phyloP scores from a whole-genome alignment of 2,888 invertebrate genomes.

The Spicauda simplicius region DNA sequence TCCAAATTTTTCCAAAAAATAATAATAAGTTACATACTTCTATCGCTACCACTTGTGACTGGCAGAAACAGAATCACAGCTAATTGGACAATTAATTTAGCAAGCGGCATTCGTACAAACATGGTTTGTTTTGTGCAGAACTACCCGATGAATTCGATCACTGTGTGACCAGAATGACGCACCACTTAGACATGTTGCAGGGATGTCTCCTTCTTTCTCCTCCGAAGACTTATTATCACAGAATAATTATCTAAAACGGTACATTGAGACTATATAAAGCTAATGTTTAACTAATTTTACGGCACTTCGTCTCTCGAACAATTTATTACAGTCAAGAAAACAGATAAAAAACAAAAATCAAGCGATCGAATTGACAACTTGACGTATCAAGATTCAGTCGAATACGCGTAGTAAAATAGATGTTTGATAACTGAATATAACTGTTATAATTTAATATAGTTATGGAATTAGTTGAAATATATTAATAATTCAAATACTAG shows the following conservation, averaged over 20 bases:
- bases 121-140: conserved; percentile 15
- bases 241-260: background rate
- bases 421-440: too few relatives aligned
- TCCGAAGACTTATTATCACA: conserved; percentile 3
- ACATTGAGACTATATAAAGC: conserved; percentile 14
- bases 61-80: background rate
- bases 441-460: too few relatives aligned
- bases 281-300: conserved; percentile 10
- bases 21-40: background rate
- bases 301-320: background rate
- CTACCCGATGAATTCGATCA: conserved; percentile 1
- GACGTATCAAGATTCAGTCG: background rate
- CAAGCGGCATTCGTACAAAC: conserved; percentile 9
- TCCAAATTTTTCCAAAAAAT: background rate
- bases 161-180: conserved; percentile 46
- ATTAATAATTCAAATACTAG: too few relatives aligned
- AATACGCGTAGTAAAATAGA: background rate
- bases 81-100: background rate
- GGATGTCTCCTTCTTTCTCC: conserved; percentile 22
- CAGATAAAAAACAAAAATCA: background rate
- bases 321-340: background rate
- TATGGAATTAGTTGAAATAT: too few relatives aligned
- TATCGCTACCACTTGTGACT: background rate
- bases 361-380: background rate
- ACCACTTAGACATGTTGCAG: conserved; percentile 74